These are phyloP conservation scores for Unio pictorum DNA, from an alignment of 2,888 invertebrate species.

Conservation along the genomic window DNA sequence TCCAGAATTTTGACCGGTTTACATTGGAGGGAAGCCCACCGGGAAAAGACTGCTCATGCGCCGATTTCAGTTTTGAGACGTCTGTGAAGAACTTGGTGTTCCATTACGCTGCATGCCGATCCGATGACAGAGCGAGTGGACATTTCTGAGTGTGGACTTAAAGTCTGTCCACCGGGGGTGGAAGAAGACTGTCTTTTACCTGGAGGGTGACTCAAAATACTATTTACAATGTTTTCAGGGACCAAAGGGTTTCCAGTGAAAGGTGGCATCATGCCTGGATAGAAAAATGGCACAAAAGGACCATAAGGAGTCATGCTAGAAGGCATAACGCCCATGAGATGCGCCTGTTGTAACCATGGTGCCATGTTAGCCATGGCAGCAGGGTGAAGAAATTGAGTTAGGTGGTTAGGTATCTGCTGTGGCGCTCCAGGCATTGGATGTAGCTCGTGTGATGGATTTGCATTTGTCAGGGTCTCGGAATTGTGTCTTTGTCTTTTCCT, in stretches of 20 bases:
- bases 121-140: conserved; percentile 10
- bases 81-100: conserved; percentile 6
- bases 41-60: conserved; percentile 35
- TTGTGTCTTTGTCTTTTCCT: conserved; percentile 14
- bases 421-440: conserved; percentile 10
- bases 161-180: conserved; percentile 5
- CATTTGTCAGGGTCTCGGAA: conserved; percentile 14
- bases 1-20: conserved; percentile 8
- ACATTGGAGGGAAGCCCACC: conserved; percentile 33
- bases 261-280: conserved; percentile 31
- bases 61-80: conserved; percentile 11
- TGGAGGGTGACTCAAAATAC: conserved; percentile 7
- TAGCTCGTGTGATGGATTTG: conserved; percentile 8
- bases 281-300: conserved; percentile 26
- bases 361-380: conserved; percentile 33
- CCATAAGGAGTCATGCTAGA: conserved; percentile 17
- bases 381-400: conserved; percentile 24
- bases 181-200: conserved; percentile 13
- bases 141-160: conserved; percentile 19
- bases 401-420: conserved; percentile 5
- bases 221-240: conserved; percentile 12
- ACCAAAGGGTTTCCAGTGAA: conserved; percentile 10
- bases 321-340: conserved; percentile 23
- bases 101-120: conserved; percentile 4
- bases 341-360: conserved; percentile 34